Percentiles rank a stretch among this genome's conserved stretches.
phyloP scores from a whole-genome alignment of 1,140 invertebrate species.

The Capitella teleta region DNA sequence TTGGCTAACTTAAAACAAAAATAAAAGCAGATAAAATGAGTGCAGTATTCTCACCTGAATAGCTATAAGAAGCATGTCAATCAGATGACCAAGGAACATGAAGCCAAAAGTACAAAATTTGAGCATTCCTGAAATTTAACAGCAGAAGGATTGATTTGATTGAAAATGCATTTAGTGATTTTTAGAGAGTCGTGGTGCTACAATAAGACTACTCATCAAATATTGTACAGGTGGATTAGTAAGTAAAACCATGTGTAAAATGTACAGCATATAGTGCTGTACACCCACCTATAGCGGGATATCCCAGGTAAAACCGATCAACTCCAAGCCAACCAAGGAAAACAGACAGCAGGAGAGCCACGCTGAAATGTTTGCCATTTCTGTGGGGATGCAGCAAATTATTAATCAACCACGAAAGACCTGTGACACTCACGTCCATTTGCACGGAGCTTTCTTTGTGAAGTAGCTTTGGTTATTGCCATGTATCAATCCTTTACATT shows the following conservation, averaged over 20 bases:
- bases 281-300: slow-evolving; percentile 63
- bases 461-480: slow-evolving; percentile 57
- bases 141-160: neutral
- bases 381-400: no score
- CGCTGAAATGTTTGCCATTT: slow-evolving; percentile 88
- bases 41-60: slow-evolving; percentile 50
- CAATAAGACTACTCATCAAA: neutral
- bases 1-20: neutral
- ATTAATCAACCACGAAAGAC: no score
- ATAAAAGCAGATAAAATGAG: neutral
- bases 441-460: slow-evolving; percentile 69
- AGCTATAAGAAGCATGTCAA: slow-evolving; percentile 91
- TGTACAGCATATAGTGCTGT: neutral
- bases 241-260: neutral
- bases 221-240: neutral
- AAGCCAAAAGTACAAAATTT: slow-evolving; percentile 93
- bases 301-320: slow-evolving; percentile 92
- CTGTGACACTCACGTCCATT: slow-evolving; percentile 89
- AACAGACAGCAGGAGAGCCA: slow-evolving; percentile 79
- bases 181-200: neutral
- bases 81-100: slow-evolving; percentile 85
- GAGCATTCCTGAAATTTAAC: slow-evolving; percentile 54
- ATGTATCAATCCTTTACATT: slow-evolving; percentile 62
- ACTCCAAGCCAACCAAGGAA: slow-evolving; percentile 94
- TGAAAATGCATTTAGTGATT: neutral